These are phyloP conservation scores for Augiades crinisus DNA, from an alignment of 2,888 invertebrate genomes.

Conservation along the genomic window DNA sequence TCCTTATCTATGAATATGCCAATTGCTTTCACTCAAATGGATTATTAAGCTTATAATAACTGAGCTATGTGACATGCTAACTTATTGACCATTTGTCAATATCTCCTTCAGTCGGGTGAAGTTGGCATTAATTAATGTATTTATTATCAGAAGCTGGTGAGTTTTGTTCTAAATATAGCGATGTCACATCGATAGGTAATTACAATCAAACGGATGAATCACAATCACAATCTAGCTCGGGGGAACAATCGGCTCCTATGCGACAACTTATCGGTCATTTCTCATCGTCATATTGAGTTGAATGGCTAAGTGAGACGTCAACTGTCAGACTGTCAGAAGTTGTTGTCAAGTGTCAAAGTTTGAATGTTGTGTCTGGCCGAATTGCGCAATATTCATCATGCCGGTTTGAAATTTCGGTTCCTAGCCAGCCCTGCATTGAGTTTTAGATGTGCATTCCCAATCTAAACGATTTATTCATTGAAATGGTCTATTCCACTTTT, in stretches of 20 bases:
- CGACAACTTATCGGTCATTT: conserved; percentile 8
- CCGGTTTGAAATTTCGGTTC: too few species aligned
- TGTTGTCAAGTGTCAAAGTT: too few species aligned
- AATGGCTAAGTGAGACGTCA: too few species aligned
- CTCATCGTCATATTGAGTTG: not conserved
- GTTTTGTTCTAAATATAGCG: conserved; percentile 5
- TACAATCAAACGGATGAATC: not conserved
- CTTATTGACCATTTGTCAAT: not conserved
- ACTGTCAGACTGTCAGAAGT: too few species aligned
- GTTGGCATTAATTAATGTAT: not conserved
- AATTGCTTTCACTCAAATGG: conserved; percentile 6
- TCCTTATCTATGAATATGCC: not conserved
- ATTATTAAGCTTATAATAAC: conserved; percentile 1
- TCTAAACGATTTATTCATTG: too few species aligned
- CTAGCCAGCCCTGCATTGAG: too few species aligned
- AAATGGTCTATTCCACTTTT: too few species aligned
- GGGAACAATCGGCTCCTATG: not conserved
- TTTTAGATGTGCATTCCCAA: too few species aligned
- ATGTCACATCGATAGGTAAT: conserved; percentile 7
- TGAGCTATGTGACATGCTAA: not conserved
- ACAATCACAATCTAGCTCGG: not conserved
- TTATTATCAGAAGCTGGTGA: not conserved
- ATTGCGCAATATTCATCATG: too few species aligned
- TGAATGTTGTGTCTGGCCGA: too few species aligned
- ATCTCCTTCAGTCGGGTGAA: not conserved